Conservation (phyloP, 2,797 vertebrate species). For the Hirundo rustica region DNA sequence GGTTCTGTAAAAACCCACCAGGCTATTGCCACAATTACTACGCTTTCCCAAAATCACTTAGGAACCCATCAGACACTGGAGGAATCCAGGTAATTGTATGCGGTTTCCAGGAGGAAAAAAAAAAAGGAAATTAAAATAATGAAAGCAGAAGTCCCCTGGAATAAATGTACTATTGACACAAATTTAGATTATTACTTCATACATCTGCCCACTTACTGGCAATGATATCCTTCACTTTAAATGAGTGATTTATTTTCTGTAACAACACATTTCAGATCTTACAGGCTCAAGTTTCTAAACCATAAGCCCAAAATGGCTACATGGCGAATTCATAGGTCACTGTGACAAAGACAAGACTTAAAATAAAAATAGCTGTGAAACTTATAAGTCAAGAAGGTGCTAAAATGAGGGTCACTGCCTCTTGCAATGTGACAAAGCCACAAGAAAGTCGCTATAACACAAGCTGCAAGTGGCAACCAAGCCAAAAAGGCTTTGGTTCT, state of each 20-base stretch:
- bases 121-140: neutral
- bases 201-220: neutral
- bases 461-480: neutral
- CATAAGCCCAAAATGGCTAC: neutral
- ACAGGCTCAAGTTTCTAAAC: neutral
- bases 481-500: neutral
- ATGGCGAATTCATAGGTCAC: neutral
- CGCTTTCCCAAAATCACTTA: neutral
- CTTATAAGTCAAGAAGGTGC: neutral
- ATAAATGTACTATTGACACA: neutral
- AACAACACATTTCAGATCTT: neutral
- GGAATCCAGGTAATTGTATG: neutral
- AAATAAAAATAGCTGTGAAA: neutral
- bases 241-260: neutral
- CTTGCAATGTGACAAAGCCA: neutral
- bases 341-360: neutral
- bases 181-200: neutral
- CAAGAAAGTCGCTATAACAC: neutral
- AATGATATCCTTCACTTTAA: neutral
- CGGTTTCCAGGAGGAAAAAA: neutral
- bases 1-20: neutral
- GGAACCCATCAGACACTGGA: neutral
- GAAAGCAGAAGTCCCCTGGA: neutral
- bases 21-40: neutral
- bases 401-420: neutral